phyloP scores from a whole-genome alignment of 2,888 invertebrate species.

The Caprella mutica region DNA sequence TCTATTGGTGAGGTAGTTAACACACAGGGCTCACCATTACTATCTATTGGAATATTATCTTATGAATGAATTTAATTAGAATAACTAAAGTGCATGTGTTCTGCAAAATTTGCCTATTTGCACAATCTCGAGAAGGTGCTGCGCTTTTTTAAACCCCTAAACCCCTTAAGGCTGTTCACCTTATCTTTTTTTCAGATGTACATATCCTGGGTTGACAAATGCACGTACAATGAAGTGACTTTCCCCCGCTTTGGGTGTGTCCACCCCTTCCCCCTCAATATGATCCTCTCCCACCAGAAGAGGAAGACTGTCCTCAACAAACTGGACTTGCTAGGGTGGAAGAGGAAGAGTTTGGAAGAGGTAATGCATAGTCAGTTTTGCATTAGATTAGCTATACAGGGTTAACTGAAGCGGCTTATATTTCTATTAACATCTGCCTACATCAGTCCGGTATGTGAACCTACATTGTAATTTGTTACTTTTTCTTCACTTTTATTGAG shows the following conservation, averaged over 20 bases:
- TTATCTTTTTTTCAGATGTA: conserved; percentile 50
- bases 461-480: too few relatives aligned
- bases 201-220: conserved; percentile 63
- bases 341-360: conserved; percentile 62
- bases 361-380: conserved; percentile 48
- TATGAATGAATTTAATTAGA: neutral
- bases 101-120: neutral
- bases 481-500: too few relatives aligned
- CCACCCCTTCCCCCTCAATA: conserved; percentile 84
- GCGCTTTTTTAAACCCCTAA: too few relatives aligned
- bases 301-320: conserved; percentile 55
- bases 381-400: too few relatives aligned
- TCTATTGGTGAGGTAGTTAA: too few relatives aligned
- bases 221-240: conserved; percentile 69
- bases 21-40: too few relatives aligned
- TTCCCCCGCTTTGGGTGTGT: conserved; percentile 73
- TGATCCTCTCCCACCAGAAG: conserved; percentile 66
- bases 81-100: neutral
- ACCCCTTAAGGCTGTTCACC: too few relatives aligned
- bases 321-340: conserved; percentile 70
- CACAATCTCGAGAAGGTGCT: too few relatives aligned
- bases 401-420: too few relatives aligned
- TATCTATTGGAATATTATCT: too few relatives aligned
- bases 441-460: too few relatives aligned
- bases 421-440: too few relatives aligned